Base-by-base conservation (phyloP, 2,888 invertebrate genomes). In the Phyllotreta cruciferae region DNA sequence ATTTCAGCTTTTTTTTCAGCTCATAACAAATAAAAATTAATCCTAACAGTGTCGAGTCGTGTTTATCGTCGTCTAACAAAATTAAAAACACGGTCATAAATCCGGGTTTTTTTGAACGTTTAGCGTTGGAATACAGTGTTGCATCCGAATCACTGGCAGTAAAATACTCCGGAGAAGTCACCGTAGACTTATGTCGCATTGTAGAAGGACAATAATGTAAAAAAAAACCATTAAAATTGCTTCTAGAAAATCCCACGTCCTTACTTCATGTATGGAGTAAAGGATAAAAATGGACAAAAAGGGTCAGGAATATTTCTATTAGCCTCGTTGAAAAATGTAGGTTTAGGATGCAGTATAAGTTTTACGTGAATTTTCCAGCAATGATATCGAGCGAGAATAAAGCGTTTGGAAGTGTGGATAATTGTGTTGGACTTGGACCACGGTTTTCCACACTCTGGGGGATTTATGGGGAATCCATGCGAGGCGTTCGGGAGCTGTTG, bases 401-500 rank as follows among this genome's bases (percentile, higher is more conserved):
- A 24, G 4, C 24, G 24, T 24, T 24, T 24, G 24, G 24, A 24
- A 24, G 24, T 24, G 24, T 24, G 24, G 24, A 24, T 24, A 24
- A 24, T 24, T 24, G 24, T 24, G 24, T 24, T 24, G 24, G n/a
- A 11, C 6, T 44, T 44, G 44, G 24, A 47, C 47, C 49, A 3
- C 10, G 10, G 6, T 34, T 24, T 13, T 44, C 44, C 44, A 44
- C 47, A 24, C 56, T 47, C 42, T 10, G 13, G 34, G 50, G 50
- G 50, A 58, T 58, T 58, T 58, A 58, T 58, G 11, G 50, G 58
- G 35, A 58, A 58, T 58, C 58, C 58, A 58, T 58, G 38, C 50
- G 50, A 58, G 50, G 50, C 58, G 50, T 58, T 58, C 50, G 58
- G 58, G 58, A 58, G 58, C 50, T 58, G 58, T 58, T 58, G 58